Conservation (phyloP, 2,797 vertebrate genomes). For the Aphelocoma californica region DNA sequence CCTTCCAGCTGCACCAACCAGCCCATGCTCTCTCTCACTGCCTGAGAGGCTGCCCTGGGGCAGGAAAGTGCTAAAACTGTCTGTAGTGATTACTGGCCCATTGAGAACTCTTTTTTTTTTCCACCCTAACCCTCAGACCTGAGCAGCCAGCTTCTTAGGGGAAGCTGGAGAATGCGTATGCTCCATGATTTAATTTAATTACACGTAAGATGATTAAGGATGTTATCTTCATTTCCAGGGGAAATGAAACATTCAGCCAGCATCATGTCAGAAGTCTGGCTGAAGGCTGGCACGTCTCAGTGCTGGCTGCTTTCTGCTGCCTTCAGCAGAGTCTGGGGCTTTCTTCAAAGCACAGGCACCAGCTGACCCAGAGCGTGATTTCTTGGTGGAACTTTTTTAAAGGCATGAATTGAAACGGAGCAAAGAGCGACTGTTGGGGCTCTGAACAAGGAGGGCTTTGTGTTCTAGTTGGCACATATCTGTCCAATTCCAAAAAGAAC, state of each 20-base stretch:
- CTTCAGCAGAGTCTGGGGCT: background rate
- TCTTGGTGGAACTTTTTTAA: background rate
- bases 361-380: background rate
- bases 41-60: background rate
- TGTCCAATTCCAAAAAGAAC: background rate
- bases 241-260: background rate
- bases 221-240: slow-evolving; percentile 51
- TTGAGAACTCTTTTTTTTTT: background rate
- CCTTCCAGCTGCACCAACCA: background rate
- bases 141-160: background rate
- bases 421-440: rapidly evolving
- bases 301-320: background rate
- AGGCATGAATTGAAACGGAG: background rate
- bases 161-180: background rate
- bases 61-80: background rate
- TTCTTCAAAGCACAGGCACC: background rate
- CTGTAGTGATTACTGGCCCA: background rate
- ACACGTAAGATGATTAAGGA: background rate
- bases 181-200: background rate
- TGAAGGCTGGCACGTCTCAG: background rate
- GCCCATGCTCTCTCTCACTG: background rate
- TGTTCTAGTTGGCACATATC: background rate
- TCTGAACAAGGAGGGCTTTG: slow-evolving; percentile 1
- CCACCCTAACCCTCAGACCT: background rate
- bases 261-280: background rate